Evolutionary conservation across 2,797 vertebrate species (phyloP).

Genomic region (Eulemur rubriventer): DNA sequence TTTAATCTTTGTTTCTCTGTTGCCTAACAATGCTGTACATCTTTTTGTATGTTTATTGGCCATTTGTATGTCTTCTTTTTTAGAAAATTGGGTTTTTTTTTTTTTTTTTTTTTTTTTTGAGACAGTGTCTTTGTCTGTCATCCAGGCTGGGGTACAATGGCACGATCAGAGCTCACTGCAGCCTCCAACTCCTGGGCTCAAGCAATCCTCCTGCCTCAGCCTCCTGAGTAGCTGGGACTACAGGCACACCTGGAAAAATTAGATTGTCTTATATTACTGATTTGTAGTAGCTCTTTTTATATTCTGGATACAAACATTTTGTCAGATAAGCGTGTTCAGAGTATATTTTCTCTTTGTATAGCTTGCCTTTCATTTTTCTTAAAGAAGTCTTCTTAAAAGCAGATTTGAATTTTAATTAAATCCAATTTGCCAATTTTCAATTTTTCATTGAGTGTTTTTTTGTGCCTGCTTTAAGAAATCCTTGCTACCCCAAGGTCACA

Average conservation of each 20-base stretch:
- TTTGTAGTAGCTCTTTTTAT: not conserved
- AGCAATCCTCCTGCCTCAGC: not conserved
- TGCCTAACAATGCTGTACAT: not conserved
- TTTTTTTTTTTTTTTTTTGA: not conserved
- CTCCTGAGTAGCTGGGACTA: not conserved
- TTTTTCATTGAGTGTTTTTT: not conserved
- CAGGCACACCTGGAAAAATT: not conserved
- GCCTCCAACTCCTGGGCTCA: not conserved
- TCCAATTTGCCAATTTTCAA: conserved; percentile 8
- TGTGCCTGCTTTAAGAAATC: not conserved
- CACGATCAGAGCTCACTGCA: not conserved
- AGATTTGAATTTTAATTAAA: conserved; percentile 38
- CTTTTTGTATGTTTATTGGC: not conserved
- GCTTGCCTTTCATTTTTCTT: not conserved
- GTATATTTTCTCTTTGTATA: not conserved
- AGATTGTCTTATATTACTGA: not conserved
- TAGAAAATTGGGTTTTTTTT: not conserved
- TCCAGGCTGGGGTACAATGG: not conserved
- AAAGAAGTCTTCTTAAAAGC: not conserved
- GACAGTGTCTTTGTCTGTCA: not conserved
- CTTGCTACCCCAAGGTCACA: not conserved
- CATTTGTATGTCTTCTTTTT: not conserved
- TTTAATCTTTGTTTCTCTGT: not conserved
- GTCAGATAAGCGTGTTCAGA: not conserved
- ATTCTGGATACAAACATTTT: not conserved